These are phyloP conservation scores for Proisotoma minuta DNA, from an alignment of 2,888 invertebrate genomes.

Conservation along the genomic window DNA sequence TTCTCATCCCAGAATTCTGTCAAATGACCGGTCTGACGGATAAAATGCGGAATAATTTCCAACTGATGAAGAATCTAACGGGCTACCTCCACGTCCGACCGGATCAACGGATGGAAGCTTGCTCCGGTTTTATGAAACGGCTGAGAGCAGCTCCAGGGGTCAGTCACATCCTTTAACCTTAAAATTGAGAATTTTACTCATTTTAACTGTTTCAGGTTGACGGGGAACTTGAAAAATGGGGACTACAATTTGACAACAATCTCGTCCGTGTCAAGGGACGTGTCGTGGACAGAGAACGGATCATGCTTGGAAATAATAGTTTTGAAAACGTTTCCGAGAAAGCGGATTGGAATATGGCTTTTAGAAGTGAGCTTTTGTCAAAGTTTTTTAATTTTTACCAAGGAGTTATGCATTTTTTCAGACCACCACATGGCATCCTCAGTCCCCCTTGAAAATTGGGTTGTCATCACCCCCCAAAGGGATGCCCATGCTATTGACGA, in stretches of 20 bases:
- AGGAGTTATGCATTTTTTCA: constrained; percentile 5
- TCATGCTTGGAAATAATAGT: constrained; percentile 17
- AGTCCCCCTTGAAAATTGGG: constrained; percentile 22
- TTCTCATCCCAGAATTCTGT: constrained; percentile 83
- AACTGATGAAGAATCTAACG: constrained; percentile 79
- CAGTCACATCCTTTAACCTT: constrained; percentile 3
- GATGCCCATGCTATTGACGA: constrained; percentile 17
- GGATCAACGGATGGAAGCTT: constrained; percentile 64
- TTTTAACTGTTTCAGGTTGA: constrained; percentile 13
- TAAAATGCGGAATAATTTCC: constrained; percentile 71
- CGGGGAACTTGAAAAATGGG: constrained; percentile 29
- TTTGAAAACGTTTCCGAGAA: constrained; percentile 19
- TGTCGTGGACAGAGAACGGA: constrained; percentile 19
- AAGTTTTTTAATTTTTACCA: not conserved
- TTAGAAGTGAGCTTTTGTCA: constrained; percentile 19
- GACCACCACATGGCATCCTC: constrained; percentile 24
- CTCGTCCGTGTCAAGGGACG: constrained; percentile 26
- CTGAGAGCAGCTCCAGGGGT: constrained; percentile 42
- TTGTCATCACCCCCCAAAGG: constrained; percentile 25
- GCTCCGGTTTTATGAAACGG: constrained; percentile 57
- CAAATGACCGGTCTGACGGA: constrained; percentile 84
- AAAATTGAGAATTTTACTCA: not conserved
- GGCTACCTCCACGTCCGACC: constrained; percentile 75
- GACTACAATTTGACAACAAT: constrained; percentile 20
- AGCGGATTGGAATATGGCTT: constrained; percentile 28